Evolutionary conservation across 2,888 invertebrate genomes (phyloP).

Genomic region (Cyclophora albipunctata): DNA sequence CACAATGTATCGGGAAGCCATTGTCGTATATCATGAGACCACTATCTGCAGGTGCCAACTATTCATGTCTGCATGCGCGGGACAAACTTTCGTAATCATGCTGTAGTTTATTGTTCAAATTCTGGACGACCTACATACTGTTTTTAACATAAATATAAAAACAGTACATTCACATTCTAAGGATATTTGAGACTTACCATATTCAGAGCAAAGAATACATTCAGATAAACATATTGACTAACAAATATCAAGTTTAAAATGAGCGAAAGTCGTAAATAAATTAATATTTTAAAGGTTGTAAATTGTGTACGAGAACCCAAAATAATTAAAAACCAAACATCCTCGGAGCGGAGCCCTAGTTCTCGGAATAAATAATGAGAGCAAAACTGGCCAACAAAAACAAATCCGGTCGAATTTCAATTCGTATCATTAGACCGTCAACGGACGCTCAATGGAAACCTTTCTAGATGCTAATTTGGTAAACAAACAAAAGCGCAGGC

Average conservation of each 20-base stretch:
- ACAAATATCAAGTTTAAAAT: no score
- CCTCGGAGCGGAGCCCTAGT: conserved; percentile 5
- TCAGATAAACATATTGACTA: no score
- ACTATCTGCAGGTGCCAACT: conserved; percentile 45
- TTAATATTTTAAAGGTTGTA: no score
- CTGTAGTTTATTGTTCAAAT: no score
- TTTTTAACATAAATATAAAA: no score
- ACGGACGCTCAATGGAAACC: conserved; percentile 46
- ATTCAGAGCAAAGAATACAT: no score
- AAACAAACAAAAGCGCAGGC: conserved; percentile 67
- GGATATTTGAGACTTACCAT: no score
- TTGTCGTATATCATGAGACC: conserved; percentile 39
- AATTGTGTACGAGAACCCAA: conserved; percentile 1
- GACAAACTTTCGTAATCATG: conserved; percentile 23
- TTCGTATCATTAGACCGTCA: conserved; percentile 52
- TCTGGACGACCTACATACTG: no score
- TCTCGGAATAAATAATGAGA: conserved; percentile 12
- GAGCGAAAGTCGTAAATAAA: no score
- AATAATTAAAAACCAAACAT: conserved; percentile 6
- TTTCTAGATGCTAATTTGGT: conserved; percentile 68
- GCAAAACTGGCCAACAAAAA: conserved; percentile 15
- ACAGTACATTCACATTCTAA: no score
- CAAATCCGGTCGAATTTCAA: conserved; percentile 42
- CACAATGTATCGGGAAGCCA: conserved; percentile 57
- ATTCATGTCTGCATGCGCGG: conserved; percentile 22